phyloP scores from a whole-genome alignment of 1,140 invertebrate genomes.

The Megalonaias nervosa region DNA sequence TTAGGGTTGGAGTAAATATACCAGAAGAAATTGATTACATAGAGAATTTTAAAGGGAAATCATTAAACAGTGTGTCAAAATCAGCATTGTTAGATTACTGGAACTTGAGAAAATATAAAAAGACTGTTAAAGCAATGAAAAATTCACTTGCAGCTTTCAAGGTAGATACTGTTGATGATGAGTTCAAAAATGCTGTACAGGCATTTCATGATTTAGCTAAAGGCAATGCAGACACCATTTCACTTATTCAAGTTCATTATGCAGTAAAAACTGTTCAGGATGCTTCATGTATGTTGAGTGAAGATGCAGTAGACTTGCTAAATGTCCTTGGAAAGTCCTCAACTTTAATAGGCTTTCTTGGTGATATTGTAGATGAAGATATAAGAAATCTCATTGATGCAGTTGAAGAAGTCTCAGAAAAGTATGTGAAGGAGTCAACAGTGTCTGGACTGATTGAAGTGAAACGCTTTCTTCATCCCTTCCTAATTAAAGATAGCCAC shows the following conservation, averaged over 20 bases:
- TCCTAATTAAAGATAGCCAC: constrained; percentile 2
- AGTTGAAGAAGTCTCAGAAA: constrained; percentile 46
- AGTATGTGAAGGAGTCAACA: constrained; percentile 35
- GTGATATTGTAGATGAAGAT: constrained; percentile 25
- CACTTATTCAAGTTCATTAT: constrained; percentile 4
- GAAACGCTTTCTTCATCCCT: constrained; percentile 22
- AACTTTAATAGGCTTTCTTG: constrained; percentile 29
- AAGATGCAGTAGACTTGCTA: constrained; percentile 19
- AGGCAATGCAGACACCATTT: not conserved
- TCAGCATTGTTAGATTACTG: no score
- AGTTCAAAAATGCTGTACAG: constrained; percentile 1
- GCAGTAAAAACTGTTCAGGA: not conserved
- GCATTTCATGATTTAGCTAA: constrained; percentile 13
- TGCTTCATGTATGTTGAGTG: not conserved
- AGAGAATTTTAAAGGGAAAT: no score
- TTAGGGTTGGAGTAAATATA: no score
- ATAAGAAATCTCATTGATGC: constrained; percentile 41
- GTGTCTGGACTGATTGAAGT: constrained; percentile 37
- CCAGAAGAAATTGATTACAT: no score
- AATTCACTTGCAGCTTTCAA: no score
- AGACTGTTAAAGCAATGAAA: no score
- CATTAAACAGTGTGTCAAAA: no score
- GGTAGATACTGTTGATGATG: no score
- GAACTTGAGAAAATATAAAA: no score
- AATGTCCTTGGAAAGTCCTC: constrained; percentile 20